These are phyloP conservation scores for Thereva nobilitata DNA, from an alignment of 2,888 invertebrate genomes.

Conservation along the genomic window DNA sequence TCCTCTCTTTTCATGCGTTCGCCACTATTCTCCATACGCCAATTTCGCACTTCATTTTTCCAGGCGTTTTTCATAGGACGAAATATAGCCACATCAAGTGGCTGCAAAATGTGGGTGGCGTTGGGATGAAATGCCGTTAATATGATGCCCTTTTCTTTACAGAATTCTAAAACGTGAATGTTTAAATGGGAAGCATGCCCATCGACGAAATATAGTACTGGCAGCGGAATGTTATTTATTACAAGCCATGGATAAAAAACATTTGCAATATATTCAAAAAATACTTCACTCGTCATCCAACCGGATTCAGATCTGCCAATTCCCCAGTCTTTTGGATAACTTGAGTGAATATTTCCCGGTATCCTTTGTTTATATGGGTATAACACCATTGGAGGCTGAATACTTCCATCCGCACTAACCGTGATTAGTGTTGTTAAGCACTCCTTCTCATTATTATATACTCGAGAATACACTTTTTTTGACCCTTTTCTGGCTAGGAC, in stretches of 20 bases:
- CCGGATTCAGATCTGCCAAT: constrained; percentile 54
- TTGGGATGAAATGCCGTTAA: constrained; percentile 46
- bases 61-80: constrained; percentile 49
- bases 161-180: constrained; percentile 52
- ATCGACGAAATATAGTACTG: constrained; percentile 54
- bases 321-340: constrained; percentile 49
- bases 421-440: constrained; percentile 10
- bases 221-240: constrained; percentile 49
- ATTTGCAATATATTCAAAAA: constrained; percentile 54
- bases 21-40: too few relatives aligned
- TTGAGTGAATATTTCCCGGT: too few relatives aligned
- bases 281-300: constrained; percentile 56
- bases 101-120: constrained; percentile 50
- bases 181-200: constrained; percentile 53
- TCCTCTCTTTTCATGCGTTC: too few relatives aligned
- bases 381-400: background rate
- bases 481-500: too few relatives aligned
- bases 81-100: constrained; percentile 53
- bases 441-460: constrained; percentile 7
- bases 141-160: constrained; percentile 50
- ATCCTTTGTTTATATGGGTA: constrained; percentile 4
- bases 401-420: background rate
- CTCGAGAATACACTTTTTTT: background rate
- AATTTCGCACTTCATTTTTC: constrained; percentile 46
- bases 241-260: constrained; percentile 53